These are phyloP conservation scores for Onychostoma macrolepis DNA, from an alignment of 2,113 vertebrate genomes.

Conservation along the genomic window DNA sequence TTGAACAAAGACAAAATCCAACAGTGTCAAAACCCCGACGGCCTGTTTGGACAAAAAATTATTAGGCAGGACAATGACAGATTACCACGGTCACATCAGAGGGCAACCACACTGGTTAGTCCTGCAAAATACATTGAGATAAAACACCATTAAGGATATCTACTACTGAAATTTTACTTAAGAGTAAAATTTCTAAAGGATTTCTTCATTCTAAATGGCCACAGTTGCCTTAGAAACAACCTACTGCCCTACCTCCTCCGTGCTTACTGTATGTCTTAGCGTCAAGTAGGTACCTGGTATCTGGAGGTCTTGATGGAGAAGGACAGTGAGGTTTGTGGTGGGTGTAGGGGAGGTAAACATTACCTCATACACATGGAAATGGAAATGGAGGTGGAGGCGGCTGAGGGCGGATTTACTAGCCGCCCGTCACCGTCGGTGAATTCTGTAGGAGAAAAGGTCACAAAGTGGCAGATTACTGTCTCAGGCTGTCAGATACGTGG, in stretches of 20 bases:
- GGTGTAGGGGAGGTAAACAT: constrained; percentile 55
- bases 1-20: neutral
- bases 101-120: neutral
- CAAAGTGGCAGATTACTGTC: constrained; percentile 1
- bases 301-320: neutral
- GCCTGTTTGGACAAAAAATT: constrained; percentile 25
- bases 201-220: neutral
- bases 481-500: neutral
- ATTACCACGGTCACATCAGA: neutral
- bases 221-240: constrained; percentile 13
- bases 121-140: neutral
- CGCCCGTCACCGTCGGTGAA: neutral
- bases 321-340: constrained; percentile 11
- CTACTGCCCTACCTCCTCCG: neutral
- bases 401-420: constrained; percentile 11
- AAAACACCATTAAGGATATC: neutral
- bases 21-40: neutral
- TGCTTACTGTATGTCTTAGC: neutral
- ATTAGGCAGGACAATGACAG: neutral
- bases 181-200: neutral
- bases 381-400: constrained; percentile 57
- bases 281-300: neutral
- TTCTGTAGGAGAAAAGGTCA: constrained; percentile 43
- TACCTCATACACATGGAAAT: constrained; percentile 62
- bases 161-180: neutral